A percentile compares a stretch with the other conserved stretches of the same genome.
phyloP scores from a whole-genome alignment of 2,797 vertebrate genomes.

The Pachyuromys duprasi region DNA sequence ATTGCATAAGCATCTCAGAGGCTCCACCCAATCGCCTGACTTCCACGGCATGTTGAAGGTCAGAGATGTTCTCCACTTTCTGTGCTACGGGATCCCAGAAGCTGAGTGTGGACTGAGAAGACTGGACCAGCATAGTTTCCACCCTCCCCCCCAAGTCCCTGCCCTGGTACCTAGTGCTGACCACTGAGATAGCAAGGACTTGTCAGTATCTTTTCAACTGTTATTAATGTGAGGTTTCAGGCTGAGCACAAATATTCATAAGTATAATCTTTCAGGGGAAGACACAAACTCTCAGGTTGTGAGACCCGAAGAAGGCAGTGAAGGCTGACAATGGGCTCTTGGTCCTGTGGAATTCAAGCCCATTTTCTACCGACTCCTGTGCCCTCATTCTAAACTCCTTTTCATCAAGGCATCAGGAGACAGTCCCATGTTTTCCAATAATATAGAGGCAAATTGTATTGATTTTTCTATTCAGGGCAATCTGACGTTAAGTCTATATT shows the following conservation, averaged over 20 bases:
- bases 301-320: background rate
- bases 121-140: background rate
- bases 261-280: background rate
- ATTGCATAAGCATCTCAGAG: background rate
- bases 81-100: background rate
- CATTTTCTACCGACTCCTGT: background rate
- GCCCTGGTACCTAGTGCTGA: background rate
- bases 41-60: background rate
- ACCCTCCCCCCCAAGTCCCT: no score
- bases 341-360: background rate
- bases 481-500: background rate
- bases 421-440: background rate
- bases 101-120: background rate
- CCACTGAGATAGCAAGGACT: background rate
- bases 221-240: background rate
- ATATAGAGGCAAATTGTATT: background rate
- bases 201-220: background rate
- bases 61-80: background rate
- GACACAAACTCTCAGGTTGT: background rate
- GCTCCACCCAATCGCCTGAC: background rate
- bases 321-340: background rate
- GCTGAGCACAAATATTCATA: background rate
- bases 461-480: conserved; percentile 8
- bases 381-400: background rate
- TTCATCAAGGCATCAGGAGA: background rate